Evolutionary conservation across 2,113 vertebrate genomes (phyloP).

Genomic region (Vicugna pacos): DNA sequence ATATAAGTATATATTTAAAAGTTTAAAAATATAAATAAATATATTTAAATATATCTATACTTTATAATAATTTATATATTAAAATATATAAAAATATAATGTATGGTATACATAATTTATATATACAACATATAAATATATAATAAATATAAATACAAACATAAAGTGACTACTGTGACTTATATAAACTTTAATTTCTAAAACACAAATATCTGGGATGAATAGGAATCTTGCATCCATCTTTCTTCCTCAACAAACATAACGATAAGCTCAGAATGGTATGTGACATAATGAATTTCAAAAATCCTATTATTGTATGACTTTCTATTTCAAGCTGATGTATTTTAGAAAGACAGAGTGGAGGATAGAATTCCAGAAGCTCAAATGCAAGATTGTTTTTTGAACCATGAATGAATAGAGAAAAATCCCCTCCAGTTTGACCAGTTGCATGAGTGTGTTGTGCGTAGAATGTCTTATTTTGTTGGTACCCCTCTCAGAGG

Average conservation of each 20-base stretch:
- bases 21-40: too few relatives aligned
- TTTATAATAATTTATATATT: too few relatives aligned
- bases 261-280: neutral
- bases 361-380: slow-evolving; percentile 18
- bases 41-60: too few relatives aligned
- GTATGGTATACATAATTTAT: too few relatives aligned
- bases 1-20: too few relatives aligned
- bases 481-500: neutral
- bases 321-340: slow-evolving; percentile 34
- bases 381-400: neutral
- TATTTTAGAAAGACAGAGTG: neutral
- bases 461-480: neutral
- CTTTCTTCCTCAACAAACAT: neutral
- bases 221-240: neutral
- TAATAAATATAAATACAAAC: too few relatives aligned
- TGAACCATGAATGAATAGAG: neutral
- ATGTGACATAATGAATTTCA: slow-evolving; percentile 34
- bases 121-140: too few relatives aligned
- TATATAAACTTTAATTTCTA: slow-evolving; percentile 39
- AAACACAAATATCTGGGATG: neutral
- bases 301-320: neutral
- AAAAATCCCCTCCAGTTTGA: neutral
- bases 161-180: neutral
- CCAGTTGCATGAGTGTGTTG: neutral
- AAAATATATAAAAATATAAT: too few relatives aligned